phyloP scores from a whole-genome alignment of 2,888 invertebrate genomes.

The Pachydiplax longipennis region DNA sequence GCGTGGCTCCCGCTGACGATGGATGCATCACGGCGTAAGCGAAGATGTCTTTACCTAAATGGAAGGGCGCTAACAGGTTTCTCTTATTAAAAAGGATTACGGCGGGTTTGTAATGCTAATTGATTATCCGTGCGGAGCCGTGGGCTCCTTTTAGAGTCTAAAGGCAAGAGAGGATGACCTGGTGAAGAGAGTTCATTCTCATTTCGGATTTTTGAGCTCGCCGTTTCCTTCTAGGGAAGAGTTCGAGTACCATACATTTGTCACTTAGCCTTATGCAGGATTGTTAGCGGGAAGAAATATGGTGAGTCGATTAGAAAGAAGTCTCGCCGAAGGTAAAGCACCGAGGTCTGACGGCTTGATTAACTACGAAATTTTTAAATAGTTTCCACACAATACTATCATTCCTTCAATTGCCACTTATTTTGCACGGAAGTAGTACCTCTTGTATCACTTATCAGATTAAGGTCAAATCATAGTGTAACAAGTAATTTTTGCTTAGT shows the following conservation, averaged over 20 bases:
- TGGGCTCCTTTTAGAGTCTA: background rate
- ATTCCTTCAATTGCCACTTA: no score
- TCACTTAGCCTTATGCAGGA: background rate
- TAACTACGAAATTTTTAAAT: no score
- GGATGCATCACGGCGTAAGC: background rate
- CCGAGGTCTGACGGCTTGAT: no score
- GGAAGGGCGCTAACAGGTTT: background rate
- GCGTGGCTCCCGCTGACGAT: background rate
- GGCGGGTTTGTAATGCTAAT: background rate
- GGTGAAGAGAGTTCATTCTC: background rate
- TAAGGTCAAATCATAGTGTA: no score
- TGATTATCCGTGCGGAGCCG: background rate
- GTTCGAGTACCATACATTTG: background rate
- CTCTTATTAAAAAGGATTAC: background rate
- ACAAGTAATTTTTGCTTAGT: no score
- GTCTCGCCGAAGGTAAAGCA: background rate
- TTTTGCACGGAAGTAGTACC: no score
- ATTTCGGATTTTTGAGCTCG: background rate
- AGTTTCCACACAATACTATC: no score
- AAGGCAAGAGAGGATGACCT: background rate
- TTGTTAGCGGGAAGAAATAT: background rate
- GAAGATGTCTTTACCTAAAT: background rate
- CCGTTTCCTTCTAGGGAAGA: background rate
- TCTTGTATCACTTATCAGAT: no score
- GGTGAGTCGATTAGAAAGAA: background rate